Evolutionary conservation across 2,888 invertebrate genomes (phyloP).

Genomic region (Idaea aversata): DNA sequence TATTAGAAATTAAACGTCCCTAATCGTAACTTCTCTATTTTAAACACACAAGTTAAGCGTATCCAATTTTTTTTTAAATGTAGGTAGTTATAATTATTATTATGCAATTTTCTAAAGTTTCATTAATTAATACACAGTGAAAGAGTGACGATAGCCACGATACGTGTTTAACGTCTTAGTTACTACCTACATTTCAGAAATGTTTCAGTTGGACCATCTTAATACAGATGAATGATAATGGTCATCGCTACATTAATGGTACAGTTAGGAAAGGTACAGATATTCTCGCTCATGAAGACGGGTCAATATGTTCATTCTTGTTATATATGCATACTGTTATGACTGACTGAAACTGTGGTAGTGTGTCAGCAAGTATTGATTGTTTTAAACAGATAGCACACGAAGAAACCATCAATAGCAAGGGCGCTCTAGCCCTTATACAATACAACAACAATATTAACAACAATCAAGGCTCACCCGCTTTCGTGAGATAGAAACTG

Average conservation of each 20-base stretch:
- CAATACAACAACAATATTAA: background rate
- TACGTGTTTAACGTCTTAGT: slow-evolving; percentile 18
- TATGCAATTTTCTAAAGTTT: slow-evolving; percentile 39
- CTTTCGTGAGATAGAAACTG: background rate
- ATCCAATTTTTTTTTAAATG: slow-evolving; percentile 48
- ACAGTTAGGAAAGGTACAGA: slow-evolving; percentile 4
- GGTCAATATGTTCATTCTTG: background rate
- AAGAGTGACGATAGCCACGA: slow-evolving; percentile 21
- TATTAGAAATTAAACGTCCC: slow-evolving; percentile 68
- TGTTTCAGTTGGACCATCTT: slow-evolving; percentile 56
- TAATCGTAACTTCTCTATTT: slow-evolving; percentile 77
- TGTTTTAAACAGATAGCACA: too few species aligned
- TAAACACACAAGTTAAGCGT: slow-evolving; percentile 77
- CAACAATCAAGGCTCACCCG: background rate
- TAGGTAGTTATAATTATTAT: slow-evolving; percentile 50
- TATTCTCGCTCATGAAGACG: background rate
- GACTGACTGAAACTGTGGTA: too few species aligned
- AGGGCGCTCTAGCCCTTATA: too few species aligned
- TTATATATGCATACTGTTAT: too few species aligned
- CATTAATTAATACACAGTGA: slow-evolving; percentile 42
- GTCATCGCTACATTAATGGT: slow-evolving; percentile 17
- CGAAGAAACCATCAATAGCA: too few species aligned
- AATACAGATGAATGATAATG: slow-evolving; percentile 41
- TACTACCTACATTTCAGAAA: slow-evolving; percentile 55
- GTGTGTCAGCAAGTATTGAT: too few species aligned